phyloP scores from a whole-genome alignment of 2,888 invertebrate genomes.

The Tenthredo amoena region DNA sequence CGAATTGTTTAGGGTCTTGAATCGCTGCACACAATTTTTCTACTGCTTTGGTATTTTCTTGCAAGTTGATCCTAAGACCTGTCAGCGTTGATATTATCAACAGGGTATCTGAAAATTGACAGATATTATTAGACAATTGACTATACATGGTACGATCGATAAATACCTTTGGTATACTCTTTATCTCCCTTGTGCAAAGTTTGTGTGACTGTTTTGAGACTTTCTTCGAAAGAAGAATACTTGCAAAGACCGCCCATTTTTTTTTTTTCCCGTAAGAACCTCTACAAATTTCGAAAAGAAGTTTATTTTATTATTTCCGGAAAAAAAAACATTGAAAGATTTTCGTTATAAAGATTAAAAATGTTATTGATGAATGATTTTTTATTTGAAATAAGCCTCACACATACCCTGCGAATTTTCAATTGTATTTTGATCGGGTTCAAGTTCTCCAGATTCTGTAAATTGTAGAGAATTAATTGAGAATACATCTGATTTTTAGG shows the following conservation, averaged over 20 bases:
- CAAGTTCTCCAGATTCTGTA: conserved; percentile 27
- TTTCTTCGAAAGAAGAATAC: not conserved
- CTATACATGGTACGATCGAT: not conserved
- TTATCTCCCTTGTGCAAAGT: conserved; percentile 13
- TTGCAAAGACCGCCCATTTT: not conserved
- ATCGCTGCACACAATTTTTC: not conserved
- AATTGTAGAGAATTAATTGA: not conserved
- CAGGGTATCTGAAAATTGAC: conserved; percentile 21
- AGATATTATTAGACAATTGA: not conserved
- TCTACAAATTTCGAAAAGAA: not conserved
- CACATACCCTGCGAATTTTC: conserved; percentile 3
- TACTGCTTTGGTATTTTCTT: conserved; percentile 17
- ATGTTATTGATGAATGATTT: not conserved
- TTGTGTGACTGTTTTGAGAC: conserved; percentile 8
- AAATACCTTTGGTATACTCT: conserved; percentile 19
- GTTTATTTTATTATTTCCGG: not conserved
- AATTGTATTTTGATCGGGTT: not conserved
- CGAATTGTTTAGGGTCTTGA: not conserved
- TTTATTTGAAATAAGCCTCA: not conserved
- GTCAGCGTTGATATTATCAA: conserved; percentile 4
- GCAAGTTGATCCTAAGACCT: conserved; percentile 9
- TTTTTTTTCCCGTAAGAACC: not conserved
- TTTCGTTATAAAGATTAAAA: not conserved
- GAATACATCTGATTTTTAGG: not conserved
- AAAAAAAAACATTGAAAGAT: not conserved